Percentiles rank a stretch among this genome's conserved stretches.
Evolutionary conservation across 2,797 vertebrate species (phyloP).

Genomic region (Halcyon smyrnensis): DNA sequence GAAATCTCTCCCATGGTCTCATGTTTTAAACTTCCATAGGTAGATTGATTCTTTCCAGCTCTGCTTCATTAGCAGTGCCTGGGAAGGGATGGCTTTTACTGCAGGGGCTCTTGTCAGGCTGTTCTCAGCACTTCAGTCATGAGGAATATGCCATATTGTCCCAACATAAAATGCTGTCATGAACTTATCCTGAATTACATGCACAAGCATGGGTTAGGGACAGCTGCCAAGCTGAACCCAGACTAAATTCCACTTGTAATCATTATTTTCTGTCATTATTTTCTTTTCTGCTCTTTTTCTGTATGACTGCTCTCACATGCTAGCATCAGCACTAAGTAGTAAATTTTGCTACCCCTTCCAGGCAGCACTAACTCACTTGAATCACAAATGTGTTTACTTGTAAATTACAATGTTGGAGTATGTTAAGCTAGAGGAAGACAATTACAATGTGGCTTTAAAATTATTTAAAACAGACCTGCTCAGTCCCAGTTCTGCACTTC

Average conservation of each 20-base stretch:
- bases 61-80: no score
- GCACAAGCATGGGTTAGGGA: neutral
- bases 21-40: neutral
- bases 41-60: neutral
- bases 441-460: neutral
- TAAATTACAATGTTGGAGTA: neutral
- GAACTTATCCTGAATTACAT: neutral
- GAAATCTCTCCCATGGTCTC: neutral
- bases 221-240: neutral
- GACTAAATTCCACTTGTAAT: neutral
- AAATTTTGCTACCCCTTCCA: neutral
- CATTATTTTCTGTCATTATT: neutral
- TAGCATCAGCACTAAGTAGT: neutral
- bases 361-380: neutral
- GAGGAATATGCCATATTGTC: neutral
- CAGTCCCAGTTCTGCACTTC: neutral
- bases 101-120: neutral
- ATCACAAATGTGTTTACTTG: neutral
- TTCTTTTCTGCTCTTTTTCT: neutral
- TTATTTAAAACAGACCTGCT: neutral
- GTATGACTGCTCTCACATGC: neutral
- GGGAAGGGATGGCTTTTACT: neutral
- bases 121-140: neutral
- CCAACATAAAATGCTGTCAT: neutral
- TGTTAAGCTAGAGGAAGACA: neutral